Conservation (phyloP, 2,113 vertebrate species). For the Epinephelus fuscoguttatus region DNA sequence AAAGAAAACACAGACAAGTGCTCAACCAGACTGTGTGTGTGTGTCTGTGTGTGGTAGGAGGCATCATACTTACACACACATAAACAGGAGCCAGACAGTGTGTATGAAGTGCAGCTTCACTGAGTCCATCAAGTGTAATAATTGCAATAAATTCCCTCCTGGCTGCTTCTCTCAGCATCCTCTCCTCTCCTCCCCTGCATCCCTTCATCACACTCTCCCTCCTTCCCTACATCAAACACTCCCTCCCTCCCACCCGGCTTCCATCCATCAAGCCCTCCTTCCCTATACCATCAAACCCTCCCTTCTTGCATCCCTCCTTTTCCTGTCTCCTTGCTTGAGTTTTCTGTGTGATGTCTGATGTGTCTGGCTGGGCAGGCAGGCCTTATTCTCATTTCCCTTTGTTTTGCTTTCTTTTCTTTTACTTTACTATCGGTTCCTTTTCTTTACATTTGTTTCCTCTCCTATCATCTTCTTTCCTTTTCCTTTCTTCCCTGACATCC, state of each 20-base stretch:
- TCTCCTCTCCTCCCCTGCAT: conserved; percentile 59
- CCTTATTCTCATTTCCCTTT: background rate
- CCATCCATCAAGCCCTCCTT: conserved; percentile 52
- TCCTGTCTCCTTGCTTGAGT: conserved; percentile 17
- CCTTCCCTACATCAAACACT: conserved; percentile 46
- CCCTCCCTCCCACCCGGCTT: conserved; percentile 19
- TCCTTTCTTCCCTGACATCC: no score
- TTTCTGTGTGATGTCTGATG: conserved; percentile 52
- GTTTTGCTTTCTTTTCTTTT: background rate
- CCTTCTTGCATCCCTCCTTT: conserved; percentile 30
- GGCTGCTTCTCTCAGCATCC: conserved; percentile 76
- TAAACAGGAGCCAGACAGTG: conserved; percentile 68
- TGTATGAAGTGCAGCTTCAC: conserved; percentile 76
- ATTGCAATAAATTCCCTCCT: conserved; percentile 80
- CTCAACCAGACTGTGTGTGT: conserved; percentile 40
- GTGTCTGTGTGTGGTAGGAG: background rate
- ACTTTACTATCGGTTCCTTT: background rate
- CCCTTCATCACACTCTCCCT: conserved; percentile 54
- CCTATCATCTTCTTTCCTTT: background rate
- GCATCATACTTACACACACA: conserved; percentile 16
- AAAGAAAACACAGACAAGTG: conserved; percentile 62
- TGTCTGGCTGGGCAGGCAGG: conserved; percentile 30
- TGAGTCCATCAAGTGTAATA: conserved; percentile 83
- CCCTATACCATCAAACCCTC: conserved; percentile 23
- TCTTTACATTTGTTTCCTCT: no score